Evolutionary conservation across 2,888 invertebrate species (phyloP).

Genomic region (Beris chalybata): DNA sequence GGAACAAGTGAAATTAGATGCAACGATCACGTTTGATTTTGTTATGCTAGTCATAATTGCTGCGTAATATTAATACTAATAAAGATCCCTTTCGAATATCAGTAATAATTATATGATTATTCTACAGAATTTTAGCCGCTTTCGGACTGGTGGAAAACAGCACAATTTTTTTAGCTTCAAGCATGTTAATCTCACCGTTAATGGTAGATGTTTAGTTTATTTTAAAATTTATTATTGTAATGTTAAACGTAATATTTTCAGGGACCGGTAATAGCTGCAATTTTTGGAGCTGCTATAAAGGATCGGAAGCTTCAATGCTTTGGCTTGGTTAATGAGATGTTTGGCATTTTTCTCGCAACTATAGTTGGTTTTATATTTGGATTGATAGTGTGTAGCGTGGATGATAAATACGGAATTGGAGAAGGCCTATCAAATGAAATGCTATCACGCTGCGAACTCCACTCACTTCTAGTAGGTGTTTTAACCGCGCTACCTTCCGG

Average conservation of each 20-base stretch:
- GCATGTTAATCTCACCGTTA: constrained; percentile 79
- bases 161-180: constrained; percentile 73
- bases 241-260: constrained; percentile 44
- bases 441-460: constrained; percentile 65
- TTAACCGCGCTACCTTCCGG: constrained; percentile 78
- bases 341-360: constrained; percentile 68
- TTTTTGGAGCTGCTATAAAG: constrained; percentile 71
- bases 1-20: constrained; percentile 67
- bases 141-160: constrained; percentile 75
- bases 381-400: constrained; percentile 61
- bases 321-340: constrained; percentile 68
- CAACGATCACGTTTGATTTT: constrained; percentile 76
- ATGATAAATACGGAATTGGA: constrained; percentile 61
- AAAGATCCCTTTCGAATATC: constrained; percentile 13
- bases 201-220: constrained; percentile 61
- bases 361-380: constrained; percentile 71
- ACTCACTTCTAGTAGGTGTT: constrained; percentile 70
- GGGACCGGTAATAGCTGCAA: constrained; percentile 78
- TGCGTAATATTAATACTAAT: constrained; percentile 58
- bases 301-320: constrained; percentile 65
- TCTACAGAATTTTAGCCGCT: constrained; percentile 66
- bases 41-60: constrained; percentile 70
- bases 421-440: constrained; percentile 70
- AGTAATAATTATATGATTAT: background rate
- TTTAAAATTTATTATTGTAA: background rate